A percentile compares a stretch with the other conserved stretches of the same genome.
phyloP scores from a whole-genome alignment of 1,140 invertebrate species.

The Drosophila mayri region DNA sequence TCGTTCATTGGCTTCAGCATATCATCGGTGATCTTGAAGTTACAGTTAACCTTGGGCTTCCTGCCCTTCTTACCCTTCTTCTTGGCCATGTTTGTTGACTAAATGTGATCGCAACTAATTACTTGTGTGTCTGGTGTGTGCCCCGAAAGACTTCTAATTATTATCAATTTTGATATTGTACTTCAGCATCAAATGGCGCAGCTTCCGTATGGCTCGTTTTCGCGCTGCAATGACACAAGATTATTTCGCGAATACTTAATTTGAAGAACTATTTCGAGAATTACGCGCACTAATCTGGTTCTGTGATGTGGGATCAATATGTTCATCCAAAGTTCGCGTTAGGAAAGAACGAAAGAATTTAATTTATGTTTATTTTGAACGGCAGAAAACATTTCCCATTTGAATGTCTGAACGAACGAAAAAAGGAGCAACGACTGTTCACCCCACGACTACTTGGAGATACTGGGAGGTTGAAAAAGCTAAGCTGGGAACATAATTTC shows the following conservation, averaged over 20 bases:
- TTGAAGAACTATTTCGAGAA: background rate
- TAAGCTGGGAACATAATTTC: background rate
- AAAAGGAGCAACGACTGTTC: constrained; percentile 8
- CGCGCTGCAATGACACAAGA: constrained; percentile 52
- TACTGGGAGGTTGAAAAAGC: constrained; percentile 16
- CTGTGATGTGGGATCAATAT: background rate
- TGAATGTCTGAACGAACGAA: constrained; percentile 7
- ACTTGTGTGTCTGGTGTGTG: background rate
- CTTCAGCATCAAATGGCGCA: constrained; percentile 74
- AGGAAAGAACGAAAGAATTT: constrained; percentile 44
- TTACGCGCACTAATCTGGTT: constrained; percentile 1
- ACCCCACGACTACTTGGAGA: constrained; percentile 35
- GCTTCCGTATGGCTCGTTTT: constrained; percentile 67
- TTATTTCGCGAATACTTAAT: background rate
- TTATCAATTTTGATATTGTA: constrained; percentile 77
- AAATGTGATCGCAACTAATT: constrained; percentile 5
- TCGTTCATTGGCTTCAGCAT: constrained; percentile 55
- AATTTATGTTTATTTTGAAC: constrained; percentile 36
- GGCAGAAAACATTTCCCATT: constrained; percentile 44
- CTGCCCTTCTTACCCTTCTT: constrained; percentile 69
- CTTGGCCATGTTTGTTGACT: constrained; percentile 57
- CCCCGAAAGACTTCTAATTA: constrained; percentile 24
- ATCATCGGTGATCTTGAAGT: constrained; percentile 27
- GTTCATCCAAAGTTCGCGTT: constrained; percentile 15
- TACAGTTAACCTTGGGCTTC: constrained; percentile 50